Percentiles rank a stretch among this genome's conserved stretches.
These are phyloP conservation scores for Synergus laeviventris DNA, from an alignment of 2,888 invertebrate species.

Conservation along the genomic window DNA sequence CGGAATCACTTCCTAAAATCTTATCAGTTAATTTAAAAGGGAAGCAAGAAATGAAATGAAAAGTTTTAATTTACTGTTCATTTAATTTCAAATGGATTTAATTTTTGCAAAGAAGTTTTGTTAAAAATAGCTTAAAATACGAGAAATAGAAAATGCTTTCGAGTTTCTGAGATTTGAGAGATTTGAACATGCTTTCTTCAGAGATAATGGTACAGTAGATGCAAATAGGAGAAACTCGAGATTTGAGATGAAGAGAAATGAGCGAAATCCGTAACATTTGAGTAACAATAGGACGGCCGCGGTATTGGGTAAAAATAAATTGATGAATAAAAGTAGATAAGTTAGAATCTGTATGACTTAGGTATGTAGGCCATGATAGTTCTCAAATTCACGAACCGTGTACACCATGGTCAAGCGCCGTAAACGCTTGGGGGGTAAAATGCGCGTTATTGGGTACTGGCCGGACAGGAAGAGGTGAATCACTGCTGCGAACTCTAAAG, in stretches of 20 bases:
- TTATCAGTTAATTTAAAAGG: background rate
- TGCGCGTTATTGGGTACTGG: conserved; percentile 27
- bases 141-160: background rate
- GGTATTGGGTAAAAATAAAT: conserved; percentile 7
- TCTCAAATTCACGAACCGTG: conserved; percentile 42
- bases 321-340: conserved; percentile 23
- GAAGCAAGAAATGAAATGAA: background rate
- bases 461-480: conserved; percentile 32
- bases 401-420: conserved; percentile 43
- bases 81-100: too few species aligned
- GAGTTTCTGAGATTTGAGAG: background rate
- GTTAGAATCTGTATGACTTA: conserved; percentile 24
- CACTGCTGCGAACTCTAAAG: conserved; percentile 28
- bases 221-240: conserved; percentile 12
- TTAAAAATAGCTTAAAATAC: background rate
- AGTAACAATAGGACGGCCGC: background rate
- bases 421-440: conserved; percentile 28
- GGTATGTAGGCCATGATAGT: conserved; percentile 43
- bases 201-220: conserved; percentile 1
- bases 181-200: background rate
- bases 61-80: background rate
- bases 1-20: background rate
- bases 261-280: background rate
- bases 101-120: too few species aligned
- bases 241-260: conserved; percentile 7